Base-by-base conservation (phyloP, 1,140 invertebrate genomes). In the Camponotus vicinus region DNA sequence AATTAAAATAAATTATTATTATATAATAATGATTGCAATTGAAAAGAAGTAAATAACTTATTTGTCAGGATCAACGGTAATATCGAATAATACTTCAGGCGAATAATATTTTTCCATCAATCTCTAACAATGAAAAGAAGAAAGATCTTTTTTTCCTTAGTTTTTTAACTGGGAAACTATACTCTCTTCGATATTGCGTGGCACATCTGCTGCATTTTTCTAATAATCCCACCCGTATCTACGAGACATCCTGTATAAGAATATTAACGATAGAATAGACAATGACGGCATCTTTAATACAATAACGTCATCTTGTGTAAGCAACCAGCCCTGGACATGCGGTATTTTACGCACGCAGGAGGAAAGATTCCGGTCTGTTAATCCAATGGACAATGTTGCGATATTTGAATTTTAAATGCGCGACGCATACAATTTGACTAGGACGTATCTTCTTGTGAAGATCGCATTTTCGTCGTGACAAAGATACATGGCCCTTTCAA, bases 371-470 rank as follows among this genome's bases (percentile, higher is more conserved):
- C 34, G 45, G 63, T 21, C 21, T 55, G 77, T 57, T 66, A 55
- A 55, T 69, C 42, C 63, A 55, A 52, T 45, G 34, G 8, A 79
- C 77, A 69, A 69, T 69, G 63, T 69, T 79, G 63, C 45, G 45
- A 78, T 69, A 79, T 79, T 79, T 79, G 77, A 79, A 79, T 79
- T 79, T 69, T 63, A 79, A 79, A 79, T 79, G 45, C n/a, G 45
- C 63, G 32, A 79, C n/a, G 77, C 34, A 55, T 69, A 49, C 9
- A 69, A 79, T 79, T 79, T 79, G 8, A 32, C n/a, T 37, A 40
- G n/a, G 3, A 52, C n/a, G 15, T 79, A 79, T 79, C 77, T 79
- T 21, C 34, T 37, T 34, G 32, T 34, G 15, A 7, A 63, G 61
- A 79, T 79, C 75, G 40, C 40, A 40, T 88, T 89, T 76, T 89